Percentiles rank a stretch among this genome's conserved stretches.
Conservation (phyloP, 2,888 invertebrate species). For the Galeruca laticollis region DNA sequence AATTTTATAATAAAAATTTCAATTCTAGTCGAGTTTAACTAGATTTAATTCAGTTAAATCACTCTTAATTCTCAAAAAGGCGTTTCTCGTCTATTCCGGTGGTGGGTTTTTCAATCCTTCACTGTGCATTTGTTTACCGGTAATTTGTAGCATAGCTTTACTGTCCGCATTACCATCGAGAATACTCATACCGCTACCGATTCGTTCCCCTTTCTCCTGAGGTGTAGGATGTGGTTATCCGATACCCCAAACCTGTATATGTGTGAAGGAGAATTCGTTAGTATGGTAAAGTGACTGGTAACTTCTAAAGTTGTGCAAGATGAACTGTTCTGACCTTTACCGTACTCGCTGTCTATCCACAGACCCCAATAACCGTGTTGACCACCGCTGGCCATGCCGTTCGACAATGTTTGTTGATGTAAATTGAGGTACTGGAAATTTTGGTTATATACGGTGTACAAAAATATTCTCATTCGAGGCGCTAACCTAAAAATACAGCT, state of each 20-base stretch:
- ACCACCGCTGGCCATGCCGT: conserved; percentile 94
- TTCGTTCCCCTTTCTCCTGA: conserved; percentile 67
- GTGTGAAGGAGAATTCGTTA: conserved; percentile 78
- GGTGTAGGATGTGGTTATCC: conserved; percentile 79
- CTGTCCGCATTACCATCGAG: conserved; percentile 84
- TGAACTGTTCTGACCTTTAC: conserved; percentile 84
- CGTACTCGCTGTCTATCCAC: conserved; percentile 90
- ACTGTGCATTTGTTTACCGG: conserved; percentile 84
- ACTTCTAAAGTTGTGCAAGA: conserved; percentile 87
- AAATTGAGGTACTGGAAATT: conserved; percentile 94
- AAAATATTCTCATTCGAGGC: conserved; percentile 84
- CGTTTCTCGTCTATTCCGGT: conserved; percentile 16
- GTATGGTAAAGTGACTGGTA: conserved; percentile 82
- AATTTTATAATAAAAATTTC: not conserved
- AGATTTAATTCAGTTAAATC: conserved; percentile 16
- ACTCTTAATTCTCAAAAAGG: conserved; percentile 16
- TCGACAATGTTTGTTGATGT: conserved; percentile 93
- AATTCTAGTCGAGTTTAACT: not conserved
- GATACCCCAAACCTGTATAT: conserved; percentile 91
- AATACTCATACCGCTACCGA: conserved; percentile 69
- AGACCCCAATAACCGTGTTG: conserved; percentile 91
- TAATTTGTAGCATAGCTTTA: conserved; percentile 86
- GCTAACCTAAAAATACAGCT: conserved; percentile 88
- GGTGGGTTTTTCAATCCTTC: conserved; percentile 42
- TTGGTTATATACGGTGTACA: conserved; percentile 84